These are phyloP conservation scores for Chaetophractus vellerosus DNA, from an alignment of 2,797 vertebrate genomes.

Conservation along the genomic window DNA sequence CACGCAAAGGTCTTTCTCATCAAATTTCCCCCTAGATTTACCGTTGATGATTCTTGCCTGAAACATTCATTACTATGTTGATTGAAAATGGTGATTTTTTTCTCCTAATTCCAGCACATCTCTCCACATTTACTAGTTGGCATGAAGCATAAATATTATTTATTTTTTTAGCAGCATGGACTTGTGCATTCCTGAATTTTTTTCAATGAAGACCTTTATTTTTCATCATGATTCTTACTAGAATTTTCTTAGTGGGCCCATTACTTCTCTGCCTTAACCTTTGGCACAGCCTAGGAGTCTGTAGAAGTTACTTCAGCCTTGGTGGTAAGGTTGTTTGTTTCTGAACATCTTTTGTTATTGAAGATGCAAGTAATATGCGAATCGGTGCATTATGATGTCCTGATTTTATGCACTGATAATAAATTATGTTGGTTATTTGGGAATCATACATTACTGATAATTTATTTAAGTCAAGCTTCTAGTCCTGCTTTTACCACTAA, in stretches of 20 bases:
- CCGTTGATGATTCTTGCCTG: background rate
- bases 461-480: background rate
- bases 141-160: background rate
- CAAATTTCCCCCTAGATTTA: background rate
- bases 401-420: constrained; percentile 31
- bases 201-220: background rate
- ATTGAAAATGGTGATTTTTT: constrained; percentile 30
- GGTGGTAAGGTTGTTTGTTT: constrained; percentile 23
- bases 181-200: background rate
- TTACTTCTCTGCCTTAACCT: background rate
- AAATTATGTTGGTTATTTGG: constrained; percentile 50
- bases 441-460: background rate
- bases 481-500: background rate
- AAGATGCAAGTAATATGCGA: constrained; percentile 30
- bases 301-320: constrained; percentile 25
- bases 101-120: background rate
- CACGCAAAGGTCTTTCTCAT: background rate
- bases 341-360: constrained; percentile 51
- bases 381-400: background rate
- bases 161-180: background rate
- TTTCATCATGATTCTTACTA: constrained; percentile 20
- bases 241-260: background rate
- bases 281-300: background rate
- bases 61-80: constrained; percentile 37
- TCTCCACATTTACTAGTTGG: background rate